Conservation (phyloP, 2,888 invertebrate species). For the Pyrrhosoma nymphula region DNA sequence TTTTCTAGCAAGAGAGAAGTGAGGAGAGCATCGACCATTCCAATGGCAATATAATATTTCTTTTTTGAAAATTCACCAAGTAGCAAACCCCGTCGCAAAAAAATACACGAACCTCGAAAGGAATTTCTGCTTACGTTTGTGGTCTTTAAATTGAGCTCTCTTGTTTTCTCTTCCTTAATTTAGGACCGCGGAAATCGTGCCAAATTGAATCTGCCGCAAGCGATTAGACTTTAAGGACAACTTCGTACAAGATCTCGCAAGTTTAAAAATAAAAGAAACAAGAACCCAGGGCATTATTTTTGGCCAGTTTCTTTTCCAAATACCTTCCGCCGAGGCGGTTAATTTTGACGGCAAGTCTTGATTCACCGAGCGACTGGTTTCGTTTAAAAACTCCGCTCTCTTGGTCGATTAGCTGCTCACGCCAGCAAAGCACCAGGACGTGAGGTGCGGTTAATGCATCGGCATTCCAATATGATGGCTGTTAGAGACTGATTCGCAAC, state of each 20-base stretch:
- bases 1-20: too few relatives aligned
- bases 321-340: not conserved
- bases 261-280: not conserved
- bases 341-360: not conserved
- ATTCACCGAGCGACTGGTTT: not conserved
- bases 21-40: too few relatives aligned
- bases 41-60: too few relatives aligned
- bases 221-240: not conserved
- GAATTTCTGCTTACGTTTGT: too few relatives aligned
- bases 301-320: not conserved
- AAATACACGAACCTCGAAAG: too few relatives aligned
- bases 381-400: too few relatives aligned
- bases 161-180: not conserved
- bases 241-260: not conserved
- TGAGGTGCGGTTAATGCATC: too few relatives aligned
- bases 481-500: not conserved
- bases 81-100: too few relatives aligned
- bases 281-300: not conserved
- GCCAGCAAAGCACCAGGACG: too few relatives aligned
- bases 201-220: not conserved
- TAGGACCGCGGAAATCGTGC: not conserved
- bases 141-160: not conserved
- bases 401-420: too few relatives aligned
- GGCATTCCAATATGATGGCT: not conserved
- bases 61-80: too few relatives aligned